Evolutionary conservation across 2,797 vertebrate genomes (phyloP), one percentile per base, ranked within the genome.

Genomic region (Vireo griseus): DNA sequence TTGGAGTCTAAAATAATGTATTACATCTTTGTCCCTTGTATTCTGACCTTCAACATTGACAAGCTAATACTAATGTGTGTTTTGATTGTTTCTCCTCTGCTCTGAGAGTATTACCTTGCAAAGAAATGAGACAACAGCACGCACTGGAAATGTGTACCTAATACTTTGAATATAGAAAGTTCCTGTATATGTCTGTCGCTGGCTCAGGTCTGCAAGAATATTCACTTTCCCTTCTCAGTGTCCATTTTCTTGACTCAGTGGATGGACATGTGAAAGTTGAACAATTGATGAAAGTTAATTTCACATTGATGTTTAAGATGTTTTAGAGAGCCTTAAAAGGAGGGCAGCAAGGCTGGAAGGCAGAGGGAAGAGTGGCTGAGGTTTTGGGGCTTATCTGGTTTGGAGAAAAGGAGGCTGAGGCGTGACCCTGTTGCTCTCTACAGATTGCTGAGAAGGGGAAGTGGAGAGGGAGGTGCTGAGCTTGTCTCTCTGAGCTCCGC

Each of bases 341-440:
- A 63, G 12, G 10, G 10, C 40, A 72, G 5, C 28, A 31, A 50
- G 17, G 17, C 45, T 75, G 62, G 21, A 82, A 52, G 25, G 9
- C 4, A 21, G 31, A 16, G 0, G 25, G 37, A 63, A 21, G 28
- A 85, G 40, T 1, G 1, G 17, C 40, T 63, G 9, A 59, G 37
- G 42, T n/a, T 54, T 81, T 40, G 31, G 21, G 15, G 6, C 10
- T 83, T 67, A 6, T 59, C 62, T 65, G 6, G 12, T 54, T 77
- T 80, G 48, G 25, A 59, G 48, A 55, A 78, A 16, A 78, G 31
- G 57, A 78, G 31, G 21, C 48, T 51, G n/a, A 66, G 26, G 39
- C 6, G 0, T 0, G 3, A 48, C 29, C 10, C 50, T 11, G 9
- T 39, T 35, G 18, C 42, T 58, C 7, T 29, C 37, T 65, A 5